Evolutionary conservation across 1,140 invertebrate genomes (phyloP).

Genomic region (Magallana gigas): DNA sequence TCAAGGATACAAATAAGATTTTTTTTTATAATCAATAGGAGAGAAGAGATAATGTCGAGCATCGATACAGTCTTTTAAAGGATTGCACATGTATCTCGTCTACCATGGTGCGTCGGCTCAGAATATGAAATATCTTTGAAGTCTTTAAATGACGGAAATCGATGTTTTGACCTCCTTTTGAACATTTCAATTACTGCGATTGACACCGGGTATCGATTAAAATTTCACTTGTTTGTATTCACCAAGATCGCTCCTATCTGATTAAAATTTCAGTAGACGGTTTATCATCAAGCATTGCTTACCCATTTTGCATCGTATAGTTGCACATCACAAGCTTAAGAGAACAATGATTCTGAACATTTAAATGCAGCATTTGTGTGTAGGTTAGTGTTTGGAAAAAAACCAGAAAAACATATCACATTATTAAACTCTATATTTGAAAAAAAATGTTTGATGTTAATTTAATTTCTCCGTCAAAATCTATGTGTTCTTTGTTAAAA

Average conservation of each 20-base stretch:
- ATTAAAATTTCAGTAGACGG: neutral
- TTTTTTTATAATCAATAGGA: neutral
- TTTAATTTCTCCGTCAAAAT: too few species aligned
- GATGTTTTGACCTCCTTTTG: slow-evolving; percentile 8
- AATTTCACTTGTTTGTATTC: neutral
- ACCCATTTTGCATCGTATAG: neutral
- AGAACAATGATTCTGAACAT: too few species aligned
- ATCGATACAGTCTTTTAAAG: neutral
- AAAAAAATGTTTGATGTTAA: too few species aligned
- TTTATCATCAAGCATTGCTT: neutral
- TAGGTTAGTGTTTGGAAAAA: too few species aligned
- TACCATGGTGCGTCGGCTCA: neutral
- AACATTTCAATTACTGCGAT: neutral
- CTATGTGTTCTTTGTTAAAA: too few species aligned
- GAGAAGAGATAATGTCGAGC: too few species aligned
- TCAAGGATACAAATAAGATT: neutral
- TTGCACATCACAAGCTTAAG: too few species aligned
- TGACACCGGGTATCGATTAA: neutral
- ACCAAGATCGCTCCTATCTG: neutral
- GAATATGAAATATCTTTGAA: slow-evolving; percentile 9
- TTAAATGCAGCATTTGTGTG: too few species aligned
- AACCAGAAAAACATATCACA: too few species aligned
- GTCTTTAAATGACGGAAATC: neutral
- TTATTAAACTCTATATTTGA: too few species aligned
- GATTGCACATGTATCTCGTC: neutral